A percentile compares a stretch with the other conserved stretches of the same genome.
Evolutionary conservation across 2,113 vertebrate species (phyloP).

Genomic region (Oophaga pumilio): DNA sequence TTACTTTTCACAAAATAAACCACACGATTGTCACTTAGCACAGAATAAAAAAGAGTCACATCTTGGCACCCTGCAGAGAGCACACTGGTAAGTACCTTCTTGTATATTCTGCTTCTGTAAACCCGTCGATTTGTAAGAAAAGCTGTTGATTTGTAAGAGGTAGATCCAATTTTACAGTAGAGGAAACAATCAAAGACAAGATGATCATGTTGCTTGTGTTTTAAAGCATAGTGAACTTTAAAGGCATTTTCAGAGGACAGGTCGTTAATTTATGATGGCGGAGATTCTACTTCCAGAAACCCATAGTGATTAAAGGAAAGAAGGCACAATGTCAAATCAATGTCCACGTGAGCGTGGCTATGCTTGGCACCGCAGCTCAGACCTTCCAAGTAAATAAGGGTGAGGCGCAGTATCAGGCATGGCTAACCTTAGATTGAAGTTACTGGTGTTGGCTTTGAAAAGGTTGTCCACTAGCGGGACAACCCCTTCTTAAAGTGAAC

Average conservation of each 20-base stretch:
- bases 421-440: background rate
- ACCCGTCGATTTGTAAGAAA: background rate
- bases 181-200: background rate
- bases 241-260: background rate
- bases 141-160: conserved; percentile 7
- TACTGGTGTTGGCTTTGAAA: background rate
- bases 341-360: background rate
- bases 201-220: background rate
- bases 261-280: too few relatives aligned
- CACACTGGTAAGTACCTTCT: conserved; percentile 13
- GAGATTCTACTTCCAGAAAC: background rate
- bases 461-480: too few relatives aligned
- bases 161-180: conserved; percentile 19
- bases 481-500: too few relatives aligned
- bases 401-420: background rate
- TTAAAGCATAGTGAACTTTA: background rate
- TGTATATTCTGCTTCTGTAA: conserved; percentile 15
- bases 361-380: background rate
- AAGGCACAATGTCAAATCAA: background rate
- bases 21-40: background rate
- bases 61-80: background rate
- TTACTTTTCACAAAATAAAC: conserved; percentile 30
- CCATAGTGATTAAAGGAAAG: background rate
- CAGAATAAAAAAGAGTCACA: background rate
- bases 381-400: background rate